Base-by-base conservation (phyloP, 2,113 vertebrate species). In the Rhegmatorhina hoffmannsi region DNA sequence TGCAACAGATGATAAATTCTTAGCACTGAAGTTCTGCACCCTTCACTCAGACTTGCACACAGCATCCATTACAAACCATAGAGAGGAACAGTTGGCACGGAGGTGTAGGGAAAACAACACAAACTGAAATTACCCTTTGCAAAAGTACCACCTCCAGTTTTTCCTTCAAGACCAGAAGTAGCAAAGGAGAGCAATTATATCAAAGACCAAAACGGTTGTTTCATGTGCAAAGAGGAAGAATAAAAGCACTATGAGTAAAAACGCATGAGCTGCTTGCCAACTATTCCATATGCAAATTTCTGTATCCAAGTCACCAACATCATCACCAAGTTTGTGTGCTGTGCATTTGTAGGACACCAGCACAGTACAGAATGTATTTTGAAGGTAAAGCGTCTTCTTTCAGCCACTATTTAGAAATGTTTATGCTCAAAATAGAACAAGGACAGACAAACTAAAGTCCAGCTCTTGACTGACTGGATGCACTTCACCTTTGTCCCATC, bases 131-230 rank as follows among this genome's bases (percentile, higher is more conserved):
- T 87, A 94, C 55, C 63, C 93, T 95, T 88, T 74, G 70, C 60
- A 77, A 85, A 94, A 91, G 89, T 83, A 95, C 86, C 75, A 82
- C 93, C 89, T 91, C 89, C 93, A 87, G 46, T 33, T 94, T 87
- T 89, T 83, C 24, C 74, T 89, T 69, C 20, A 34, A 77, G 87
- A 90, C 63, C 68, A 95, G 85, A 95, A 96, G 79, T 13, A 94
- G 94, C 72, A 90, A 94, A 88, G 67, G 52, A 94, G 33, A 94
- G 17, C 59, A 80, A 89, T 77, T 90, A 83, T 7, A 95, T 20
- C 55, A 84, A 70, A 92, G 70, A 89, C 58, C 75, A 89, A 94
- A 92, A 79, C 34, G 81, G 74, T 6, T 84, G 70, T 78, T 86
- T 83, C 78, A 82, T 90, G 84, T 25, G 21, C 20, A 88, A 79